A percentile compares a stretch with the other conserved stretches of the same genome.
These are phyloP conservation scores for Brachionus sp. DNA, from an alignment of 1,140 invertebrate genomes.

Conservation along the genomic window DNA sequence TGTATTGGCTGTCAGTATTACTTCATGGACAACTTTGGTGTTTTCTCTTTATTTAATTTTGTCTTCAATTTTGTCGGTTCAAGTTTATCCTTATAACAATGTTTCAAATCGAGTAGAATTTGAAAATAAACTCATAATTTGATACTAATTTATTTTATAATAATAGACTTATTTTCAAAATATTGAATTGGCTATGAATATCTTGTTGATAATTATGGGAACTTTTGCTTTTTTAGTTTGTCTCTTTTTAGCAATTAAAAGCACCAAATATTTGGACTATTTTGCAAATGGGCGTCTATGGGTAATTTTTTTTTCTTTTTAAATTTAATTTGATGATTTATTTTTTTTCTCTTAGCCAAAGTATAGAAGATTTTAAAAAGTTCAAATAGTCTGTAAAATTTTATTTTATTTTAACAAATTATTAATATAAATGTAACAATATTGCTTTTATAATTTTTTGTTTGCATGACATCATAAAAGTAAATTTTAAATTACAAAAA, in stretches of 20 bases:
- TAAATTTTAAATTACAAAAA: too few relatives aligned
- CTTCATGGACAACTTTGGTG: conserved; percentile 7
- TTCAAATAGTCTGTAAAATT: too few relatives aligned
- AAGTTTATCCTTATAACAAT: conserved; percentile 8
- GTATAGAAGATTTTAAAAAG: neutral
- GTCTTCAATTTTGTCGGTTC: neutral
- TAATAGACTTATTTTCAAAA: conserved; percentile 37
- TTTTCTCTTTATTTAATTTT: conserved; percentile 24
- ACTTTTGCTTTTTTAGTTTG: conserved; percentile 2
- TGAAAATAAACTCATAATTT: neutral
- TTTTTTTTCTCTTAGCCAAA: conserved; percentile 13
- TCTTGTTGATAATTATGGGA: neutral
- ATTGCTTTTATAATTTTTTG: too few relatives aligned
- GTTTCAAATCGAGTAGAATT: conserved; percentile 16
- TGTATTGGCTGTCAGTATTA: neutral
- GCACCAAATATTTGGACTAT: neutral
- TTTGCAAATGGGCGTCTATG: neutral
- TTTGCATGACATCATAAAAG: too few relatives aligned
- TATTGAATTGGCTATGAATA: conserved; percentile 39
- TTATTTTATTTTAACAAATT: neutral
- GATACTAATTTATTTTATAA: neutral
- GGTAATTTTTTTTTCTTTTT: neutral
- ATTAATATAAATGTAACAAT: too few relatives aligned
- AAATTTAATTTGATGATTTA: neutral
- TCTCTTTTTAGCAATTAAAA: neutral